Base-by-base conservation (phyloP, 2,888 invertebrate species). In the Conchocele bisecta region DNA sequence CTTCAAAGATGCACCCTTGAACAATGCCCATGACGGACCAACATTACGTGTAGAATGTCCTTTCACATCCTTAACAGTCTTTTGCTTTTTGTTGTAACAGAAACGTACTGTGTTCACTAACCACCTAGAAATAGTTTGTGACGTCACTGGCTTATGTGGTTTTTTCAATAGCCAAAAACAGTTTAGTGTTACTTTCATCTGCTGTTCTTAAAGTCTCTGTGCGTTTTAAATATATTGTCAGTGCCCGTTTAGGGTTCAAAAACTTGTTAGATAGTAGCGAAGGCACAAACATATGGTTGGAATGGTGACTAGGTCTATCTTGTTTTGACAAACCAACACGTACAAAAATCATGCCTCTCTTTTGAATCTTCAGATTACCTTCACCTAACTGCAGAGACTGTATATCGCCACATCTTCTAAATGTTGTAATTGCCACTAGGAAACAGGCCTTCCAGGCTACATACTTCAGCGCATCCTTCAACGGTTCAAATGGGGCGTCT, bases 31-130 rank as follows among this genome's bases (percentile, higher is more conserved):
- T 4, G 67, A 67, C 20, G 67, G 51, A n/a, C 59, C 59, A 15
- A 67, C 29, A 60, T 46, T 53, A 11, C 67, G 20, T 7, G 53
- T 60, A 9, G 67, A 67, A 53, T 67, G 67, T 60, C 67, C 67
- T 46, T 24, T 51, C 1, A 60, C 24, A 26, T 33, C 28, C 3
- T 31, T 44, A 17, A 26, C 7, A 51, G 24, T 1, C 33, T 59
- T 66, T 13, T 66, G 50, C 15, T 39, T 1, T 33, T 31, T 29
- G 33, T 67, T 59, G 20, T 67, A 53, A 29, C 29, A 35, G 26
- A 51, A 67, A 15, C 39, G 54, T 4, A 67, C 48, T 4, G 26
- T 15, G 2, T 53, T 15, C 2, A 60, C 67, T n/a, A 60, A 37
- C 59, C 67, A 60, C 15, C 44, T 42, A 28, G 67, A 67, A 17